Evolutionary conservation across 2,797 vertebrate species (phyloP), one percentile per base, ranked within the genome.

Genomic region (Valencia hispanica): DNA sequence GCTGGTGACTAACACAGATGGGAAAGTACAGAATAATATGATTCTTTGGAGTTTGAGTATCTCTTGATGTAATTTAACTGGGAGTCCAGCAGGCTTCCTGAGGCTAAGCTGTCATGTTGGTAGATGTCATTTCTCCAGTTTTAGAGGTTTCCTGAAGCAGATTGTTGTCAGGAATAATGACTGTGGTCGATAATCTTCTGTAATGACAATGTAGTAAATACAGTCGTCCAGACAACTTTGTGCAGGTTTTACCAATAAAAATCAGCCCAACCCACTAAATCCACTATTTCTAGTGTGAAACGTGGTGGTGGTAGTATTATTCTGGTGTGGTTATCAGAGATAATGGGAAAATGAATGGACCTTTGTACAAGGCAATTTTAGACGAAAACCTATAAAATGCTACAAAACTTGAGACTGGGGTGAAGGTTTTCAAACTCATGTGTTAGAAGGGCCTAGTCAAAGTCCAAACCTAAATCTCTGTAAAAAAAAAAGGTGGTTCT

Each of bases 31-130:
- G 43, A 30, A 69, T 63, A 36, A 63, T 47, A 17, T 47, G 14
- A 30, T 69, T 69, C 43, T 30, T 47, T 51, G 20, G 50, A 51
- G 36, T 65, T 20, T 45, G 57, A 68, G 66, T 30, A 71, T 84
- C 43, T 77, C 74, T 43, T 50, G 11, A 10, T 77, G 61, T 61
- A 20, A 75, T 71, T n/a, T 73, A 39, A 74, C 1, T 79, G 73
- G 61, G 20, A 80, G 47, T 81, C 74, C 72, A 61, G 72, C 77
- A 48, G 70, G 3, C 20, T 1, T 77, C 75, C 65, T 55, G 61
- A 17, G 65, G 48, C 71, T 66, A 20, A 18, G 57, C 70, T 72
- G 51, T 73, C 48, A 39, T 20, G 66, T 74, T 70, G 66, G 68
- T 22, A 70, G 66, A 72, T 75, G 6, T 36, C 71, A 74, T 32